Percentiles rank a stretch among this genome's conserved stretches.
These are phyloP conservation scores for Lepidurus apus DNA, from an alignment of 1,140 invertebrate species.

Conservation along the genomic window DNA sequence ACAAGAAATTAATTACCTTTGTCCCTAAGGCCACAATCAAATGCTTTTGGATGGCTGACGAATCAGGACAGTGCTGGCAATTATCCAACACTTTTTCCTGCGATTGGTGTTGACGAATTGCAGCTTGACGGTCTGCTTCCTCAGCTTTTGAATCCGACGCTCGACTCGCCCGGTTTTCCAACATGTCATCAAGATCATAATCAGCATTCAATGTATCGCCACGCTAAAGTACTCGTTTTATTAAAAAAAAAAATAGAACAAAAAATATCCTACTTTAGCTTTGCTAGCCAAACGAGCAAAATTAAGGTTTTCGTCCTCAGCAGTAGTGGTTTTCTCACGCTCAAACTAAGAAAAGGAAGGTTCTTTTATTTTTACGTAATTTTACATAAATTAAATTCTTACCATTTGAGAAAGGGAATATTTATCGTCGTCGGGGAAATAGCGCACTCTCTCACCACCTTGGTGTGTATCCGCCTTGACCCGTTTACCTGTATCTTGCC, in stretches of 20 bases:
- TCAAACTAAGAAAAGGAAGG: constrained; percentile 63
- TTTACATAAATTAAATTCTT: constrained; percentile 39
- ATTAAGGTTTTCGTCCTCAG: constrained; percentile 71
- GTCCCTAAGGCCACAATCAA: constrained; percentile 74
- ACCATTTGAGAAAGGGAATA: constrained; percentile 81
- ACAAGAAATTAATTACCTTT: constrained; percentile 51
- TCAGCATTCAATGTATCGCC: constrained; percentile 62
- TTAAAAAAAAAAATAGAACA: not conserved
- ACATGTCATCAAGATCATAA: constrained; percentile 78
- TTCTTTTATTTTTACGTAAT: constrained; percentile 31
- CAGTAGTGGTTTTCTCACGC: constrained; percentile 75
- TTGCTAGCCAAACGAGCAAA: constrained; percentile 68
- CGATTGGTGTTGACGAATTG: constrained; percentile 66
- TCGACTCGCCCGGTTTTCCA: constrained; percentile 64
- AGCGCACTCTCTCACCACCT: constrained; percentile 64
- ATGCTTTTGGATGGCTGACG: constrained; percentile 66
- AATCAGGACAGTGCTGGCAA: constrained; percentile 78
- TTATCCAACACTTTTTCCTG: constrained; percentile 65
- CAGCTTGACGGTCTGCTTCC: constrained; percentile 59
- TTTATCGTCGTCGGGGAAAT: constrained; percentile 87
- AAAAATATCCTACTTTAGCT: constrained; percentile 44
- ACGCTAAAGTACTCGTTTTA: constrained; percentile 43
- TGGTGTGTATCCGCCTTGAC: constrained; percentile 61
- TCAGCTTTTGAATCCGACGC: constrained; percentile 57
- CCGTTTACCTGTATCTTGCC: constrained; percentile 51